phyloP scores from a whole-genome alignment of 2,888 invertebrate genomes.

The Drosophila lutescens region DNA sequence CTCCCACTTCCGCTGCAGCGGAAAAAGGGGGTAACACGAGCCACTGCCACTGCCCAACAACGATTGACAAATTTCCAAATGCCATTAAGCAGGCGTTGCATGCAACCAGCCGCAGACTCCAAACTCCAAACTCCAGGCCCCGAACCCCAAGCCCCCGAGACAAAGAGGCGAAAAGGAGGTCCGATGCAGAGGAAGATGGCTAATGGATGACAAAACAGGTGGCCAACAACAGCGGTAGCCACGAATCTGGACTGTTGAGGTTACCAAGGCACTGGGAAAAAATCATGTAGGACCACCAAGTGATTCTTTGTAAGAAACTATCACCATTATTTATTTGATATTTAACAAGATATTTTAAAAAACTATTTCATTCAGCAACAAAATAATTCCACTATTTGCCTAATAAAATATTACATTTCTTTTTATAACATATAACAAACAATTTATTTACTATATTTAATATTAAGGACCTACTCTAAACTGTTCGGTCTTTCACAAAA shows the following conservation, averaged over 20 bases:
- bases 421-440: no score
- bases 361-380: no score
- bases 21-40: slow-evolving; percentile 33
- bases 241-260: slow-evolving; percentile 18
- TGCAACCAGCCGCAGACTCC: slow-evolving; percentile 50
- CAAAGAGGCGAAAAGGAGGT: slow-evolving; percentile 4
- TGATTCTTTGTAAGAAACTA: no score
- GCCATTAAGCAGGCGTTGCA: slow-evolving; percentile 79
- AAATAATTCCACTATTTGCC: no score
- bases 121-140: not conserved
- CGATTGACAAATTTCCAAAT: slow-evolving; percentile 79
- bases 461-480: no score
- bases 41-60: slow-evolving; percentile 50
- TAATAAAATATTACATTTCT: no score
- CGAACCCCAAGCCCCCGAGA: slow-evolving; percentile 10
- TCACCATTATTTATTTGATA: no score
- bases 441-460: no score
- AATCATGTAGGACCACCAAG: not conserved
- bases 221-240: slow-evolving; percentile 40
- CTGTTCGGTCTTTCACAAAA: no score
- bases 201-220: slow-evolving; percentile 56
- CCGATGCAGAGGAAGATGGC: slow-evolving; percentile 40
- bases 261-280: not conserved
- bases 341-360: no score
- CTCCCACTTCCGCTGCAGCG: slow-evolving; percentile 66